Conservation (phyloP, 2,113 vertebrate species). For the Lycaon pictus region DNA sequence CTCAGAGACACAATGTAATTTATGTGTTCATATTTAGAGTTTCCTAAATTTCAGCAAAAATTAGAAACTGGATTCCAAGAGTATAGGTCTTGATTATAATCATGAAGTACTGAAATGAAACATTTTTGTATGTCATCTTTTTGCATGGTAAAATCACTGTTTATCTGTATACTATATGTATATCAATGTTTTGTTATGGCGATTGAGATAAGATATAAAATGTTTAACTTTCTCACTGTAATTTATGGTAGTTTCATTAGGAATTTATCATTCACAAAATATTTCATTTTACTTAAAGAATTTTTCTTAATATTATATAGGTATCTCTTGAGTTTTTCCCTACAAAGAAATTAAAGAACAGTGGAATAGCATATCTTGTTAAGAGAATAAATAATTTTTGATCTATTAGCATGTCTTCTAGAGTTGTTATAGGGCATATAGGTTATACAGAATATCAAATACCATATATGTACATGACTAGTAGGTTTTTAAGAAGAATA, state of each 20-base stretch:
- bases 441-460: neutral
- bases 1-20: constrained; percentile 34
- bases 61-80: constrained; percentile 1
- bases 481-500: neutral
- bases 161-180: neutral
- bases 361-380: neutral
- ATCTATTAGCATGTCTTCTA: neutral
- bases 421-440: neutral
- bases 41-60: constrained; percentile 18
- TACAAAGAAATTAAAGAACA: neutral
- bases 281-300: neutral
- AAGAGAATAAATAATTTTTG: neutral
- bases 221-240: neutral
- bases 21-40: constrained; percentile 31
- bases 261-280: neutral
- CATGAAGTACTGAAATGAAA: neutral
- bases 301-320: neutral
- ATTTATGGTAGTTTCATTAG: neutral
- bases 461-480: neutral
- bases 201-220: constrained; percentile 15
- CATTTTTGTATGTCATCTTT: neutral
- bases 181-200: neutral
- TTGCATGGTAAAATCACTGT: neutral
- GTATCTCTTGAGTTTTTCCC: neutral
- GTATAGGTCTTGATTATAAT: neutral